Percentiles rank a stretch among this genome's conserved stretches.
These are phyloP conservation scores for Ailuropoda melanoleuca DNA, from an alignment of 2,113 vertebrate species.

Conservation along the genomic window DNA sequence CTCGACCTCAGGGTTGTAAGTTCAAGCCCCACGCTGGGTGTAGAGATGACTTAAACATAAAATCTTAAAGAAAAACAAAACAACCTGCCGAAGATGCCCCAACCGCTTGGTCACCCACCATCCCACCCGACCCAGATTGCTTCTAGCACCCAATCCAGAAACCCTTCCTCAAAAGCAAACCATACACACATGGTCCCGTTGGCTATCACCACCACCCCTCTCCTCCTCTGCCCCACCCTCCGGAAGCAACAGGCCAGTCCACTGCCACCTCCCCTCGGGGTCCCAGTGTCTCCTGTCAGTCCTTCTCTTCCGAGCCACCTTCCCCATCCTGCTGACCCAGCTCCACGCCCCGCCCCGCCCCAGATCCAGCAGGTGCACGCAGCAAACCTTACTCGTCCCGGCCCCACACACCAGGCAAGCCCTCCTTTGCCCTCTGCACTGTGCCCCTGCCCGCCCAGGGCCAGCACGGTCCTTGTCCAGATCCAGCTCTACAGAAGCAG, in stretches of 20 bases:
- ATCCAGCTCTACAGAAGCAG: background rate
- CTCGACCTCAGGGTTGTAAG: background rate
- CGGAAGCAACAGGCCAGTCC: background rate
- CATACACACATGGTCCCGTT: background rate
- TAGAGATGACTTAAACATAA: background rate
- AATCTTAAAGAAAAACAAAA: background rate
- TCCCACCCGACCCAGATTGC: background rate
- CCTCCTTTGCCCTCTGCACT: background rate
- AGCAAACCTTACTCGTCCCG: background rate
- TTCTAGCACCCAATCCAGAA: background rate
- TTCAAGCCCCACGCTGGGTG: background rate
- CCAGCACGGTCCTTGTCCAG: background rate
- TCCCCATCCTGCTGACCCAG: background rate
- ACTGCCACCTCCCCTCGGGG: background rate
- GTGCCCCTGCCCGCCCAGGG: background rate
- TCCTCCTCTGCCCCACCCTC: background rate
- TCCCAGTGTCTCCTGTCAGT: constrained; percentile 12
- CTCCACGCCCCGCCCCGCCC: background rate
- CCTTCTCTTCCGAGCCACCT: background rate
- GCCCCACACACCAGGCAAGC: background rate
- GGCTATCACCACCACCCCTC: background rate
- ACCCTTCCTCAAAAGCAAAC: background rate
- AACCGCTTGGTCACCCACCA: background rate
- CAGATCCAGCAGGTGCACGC: background rate
- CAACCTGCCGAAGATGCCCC: background rate